These are phyloP conservation scores for Hexactinellida sp. DNA, from an alignment of 37 sponge, comb jelly and placozoan genomes.

Conservation along the genomic window DNA sequence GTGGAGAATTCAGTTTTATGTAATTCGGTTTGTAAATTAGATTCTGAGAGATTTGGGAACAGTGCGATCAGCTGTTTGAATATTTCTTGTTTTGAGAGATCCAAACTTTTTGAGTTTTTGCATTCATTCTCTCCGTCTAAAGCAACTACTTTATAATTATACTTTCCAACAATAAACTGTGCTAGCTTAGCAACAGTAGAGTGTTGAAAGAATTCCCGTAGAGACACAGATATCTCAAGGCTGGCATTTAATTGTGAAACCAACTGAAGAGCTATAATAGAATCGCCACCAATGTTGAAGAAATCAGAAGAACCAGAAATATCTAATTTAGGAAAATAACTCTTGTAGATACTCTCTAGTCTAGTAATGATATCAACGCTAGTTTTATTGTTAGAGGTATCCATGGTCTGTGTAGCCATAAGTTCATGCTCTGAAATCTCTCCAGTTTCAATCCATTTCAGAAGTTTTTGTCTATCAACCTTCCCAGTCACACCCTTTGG, in stretches of 20 bases:
- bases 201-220: neutral
- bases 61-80: neutral
- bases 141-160: neutral
- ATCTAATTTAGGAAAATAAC: neutral
- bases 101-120: neutral
- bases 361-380: neutral
- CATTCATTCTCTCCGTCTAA: neutral
- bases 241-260: slow-evolving; percentile 9
- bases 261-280: slow-evolving; percentile 24
- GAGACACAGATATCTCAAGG: neutral
- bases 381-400: neutral
- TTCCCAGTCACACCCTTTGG: slow-evolving; percentile 32
- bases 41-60: neutral
- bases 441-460: neutral
- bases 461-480: slow-evolving; percentile 21
- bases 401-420: neutral
- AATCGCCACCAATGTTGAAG: slow-evolving; percentile 40
- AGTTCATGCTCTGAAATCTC: neutral
- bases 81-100: neutral
- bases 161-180: neutral
- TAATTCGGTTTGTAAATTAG: neutral
- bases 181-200: neutral
- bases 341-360: neutral
- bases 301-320: slow-evolving; percentile 29
- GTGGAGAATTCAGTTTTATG: neutral